A percentile compares a stretch with the other conserved stretches of the same genome.
Evolutionary conservation across 2,888 invertebrate genomes (phyloP).

Genomic region (Scrobipalpa costella): DNA sequence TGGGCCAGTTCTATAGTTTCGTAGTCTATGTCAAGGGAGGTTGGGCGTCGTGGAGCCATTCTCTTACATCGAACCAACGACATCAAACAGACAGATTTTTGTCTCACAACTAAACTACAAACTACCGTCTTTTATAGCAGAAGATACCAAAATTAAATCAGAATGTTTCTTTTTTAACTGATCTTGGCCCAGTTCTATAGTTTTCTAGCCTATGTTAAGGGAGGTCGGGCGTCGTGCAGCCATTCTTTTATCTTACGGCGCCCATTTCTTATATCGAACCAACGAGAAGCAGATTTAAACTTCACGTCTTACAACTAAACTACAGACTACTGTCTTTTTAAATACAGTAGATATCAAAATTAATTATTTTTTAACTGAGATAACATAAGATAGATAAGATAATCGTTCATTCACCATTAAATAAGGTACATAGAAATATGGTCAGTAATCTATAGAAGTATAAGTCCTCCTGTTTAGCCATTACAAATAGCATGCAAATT

Average conservation of each 20-base stretch:
- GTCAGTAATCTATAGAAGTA: too few species aligned
- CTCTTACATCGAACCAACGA: constrained; percentile 58
- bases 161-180: too few species aligned
- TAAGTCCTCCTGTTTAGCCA: too few species aligned
- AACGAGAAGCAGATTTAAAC: constrained; percentile 53
- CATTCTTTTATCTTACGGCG: constrained; percentile 61
- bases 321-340: too few species aligned
- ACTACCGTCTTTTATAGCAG: too few species aligned
- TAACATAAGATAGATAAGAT: too few species aligned
- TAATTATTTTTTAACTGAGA: too few species aligned
- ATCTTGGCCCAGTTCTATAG: neutral
- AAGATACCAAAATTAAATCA: too few species aligned
- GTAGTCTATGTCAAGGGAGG: neutral
- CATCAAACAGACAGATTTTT: constrained; percentile 53
- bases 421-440: too few species aligned
- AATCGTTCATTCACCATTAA: too few species aligned
- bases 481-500: too few species aligned
- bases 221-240: constrained; percentile 42
- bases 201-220: neutral
- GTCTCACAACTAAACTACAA: constrained; percentile 44
- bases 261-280: constrained; percentile 62
- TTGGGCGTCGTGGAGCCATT: constrained; percentile 47
- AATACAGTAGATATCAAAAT: too few species aligned
- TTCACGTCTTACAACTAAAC: constrained; percentile 45
- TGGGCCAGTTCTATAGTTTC: neutral